Base-by-base conservation (phyloP, 2,113 vertebrate genomes). In the Plecotus auritus region DNA sequence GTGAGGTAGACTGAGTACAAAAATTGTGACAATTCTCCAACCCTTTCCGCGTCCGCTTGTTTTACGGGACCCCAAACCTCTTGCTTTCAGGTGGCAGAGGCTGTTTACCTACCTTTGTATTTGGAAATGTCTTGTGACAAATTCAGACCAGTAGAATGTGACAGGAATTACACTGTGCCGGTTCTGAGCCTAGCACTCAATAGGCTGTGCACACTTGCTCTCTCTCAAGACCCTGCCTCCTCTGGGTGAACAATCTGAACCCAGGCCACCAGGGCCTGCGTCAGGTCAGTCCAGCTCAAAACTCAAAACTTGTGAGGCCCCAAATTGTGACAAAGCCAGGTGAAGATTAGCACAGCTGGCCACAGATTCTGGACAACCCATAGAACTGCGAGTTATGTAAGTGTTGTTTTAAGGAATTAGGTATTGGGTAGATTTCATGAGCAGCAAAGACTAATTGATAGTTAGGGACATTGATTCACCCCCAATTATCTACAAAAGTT, bases 31-130 rank as follows among this genome's bases (percentile, higher is more conserved):
- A 30, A 72, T 91, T 95, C 35, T 85, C 2, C 28, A 72, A 66
- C 1, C 9, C 4, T 82, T 74, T 7, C 20, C 7, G 0, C 72
- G 37, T 5, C 3, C 4, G 5, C 4, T 6, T 35, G 2, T 66
- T 76, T 72, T 72, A 45, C 2, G 1, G 35, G n/a, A 85, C 8
- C 8, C 3, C 18, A 0, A 0, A 73, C 2, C 22, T 67, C 23
- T 11, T 47, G 0, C 23, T 82, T 42, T 70, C 37, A 92, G 59
- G 40, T 3, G 5, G 17, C 32, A 2, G 1, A 37, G 13, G 42
- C 12, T 61, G 8, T 37, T 80, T 86, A 51, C 11, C 13, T 66
- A 67, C 9, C 10, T 4, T 45, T 35, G 6, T 64, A 70, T 10
- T 28, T 12, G 1, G 11, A 49, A 7, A 51, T 14, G 13, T 2